Conservation (phyloP, 1,140 invertebrate genomes). For the Conus betulinus region DNA sequence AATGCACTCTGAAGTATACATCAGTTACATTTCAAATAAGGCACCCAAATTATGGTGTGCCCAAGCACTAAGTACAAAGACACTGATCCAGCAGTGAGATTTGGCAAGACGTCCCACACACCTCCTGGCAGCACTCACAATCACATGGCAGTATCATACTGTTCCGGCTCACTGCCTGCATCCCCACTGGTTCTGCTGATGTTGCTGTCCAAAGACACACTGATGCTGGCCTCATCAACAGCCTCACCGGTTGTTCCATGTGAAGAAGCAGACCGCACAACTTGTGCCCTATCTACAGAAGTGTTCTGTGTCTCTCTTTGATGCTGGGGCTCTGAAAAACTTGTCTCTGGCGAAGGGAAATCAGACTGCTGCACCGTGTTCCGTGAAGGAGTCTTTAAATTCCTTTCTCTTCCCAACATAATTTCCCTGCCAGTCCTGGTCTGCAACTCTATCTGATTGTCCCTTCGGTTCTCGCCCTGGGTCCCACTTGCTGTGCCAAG, state of each 20-base stretch:
- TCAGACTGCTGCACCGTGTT: neutral
- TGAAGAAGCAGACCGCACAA: neutral
- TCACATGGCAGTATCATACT: constrained; percentile 32
- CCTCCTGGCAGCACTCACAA: neutral
- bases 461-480: too few species aligned
- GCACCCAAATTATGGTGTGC: neutral
- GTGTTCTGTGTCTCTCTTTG: neutral
- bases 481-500: neutral
- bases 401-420: neutral
- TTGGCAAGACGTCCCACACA: neutral
- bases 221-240: neutral
- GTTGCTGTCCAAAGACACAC: neutral
- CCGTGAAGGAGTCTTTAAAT: neutral
- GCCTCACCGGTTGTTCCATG: too few species aligned
- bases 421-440: neutral
- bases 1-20: neutral
- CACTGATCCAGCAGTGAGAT: constrained; percentile 10
- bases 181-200: neutral
- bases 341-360: neutral
- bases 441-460: neutral
- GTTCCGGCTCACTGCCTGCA: constrained; percentile 4
- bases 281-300: neutral
- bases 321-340: neutral
- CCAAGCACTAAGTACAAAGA: constrained; percentile 2
- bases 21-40: neutral